Evolutionary conservation across 2,888 invertebrate genomes (phyloP), one percentile per base, ranked within the genome.

Genomic region (Phytoseiulus persimilis): DNA sequence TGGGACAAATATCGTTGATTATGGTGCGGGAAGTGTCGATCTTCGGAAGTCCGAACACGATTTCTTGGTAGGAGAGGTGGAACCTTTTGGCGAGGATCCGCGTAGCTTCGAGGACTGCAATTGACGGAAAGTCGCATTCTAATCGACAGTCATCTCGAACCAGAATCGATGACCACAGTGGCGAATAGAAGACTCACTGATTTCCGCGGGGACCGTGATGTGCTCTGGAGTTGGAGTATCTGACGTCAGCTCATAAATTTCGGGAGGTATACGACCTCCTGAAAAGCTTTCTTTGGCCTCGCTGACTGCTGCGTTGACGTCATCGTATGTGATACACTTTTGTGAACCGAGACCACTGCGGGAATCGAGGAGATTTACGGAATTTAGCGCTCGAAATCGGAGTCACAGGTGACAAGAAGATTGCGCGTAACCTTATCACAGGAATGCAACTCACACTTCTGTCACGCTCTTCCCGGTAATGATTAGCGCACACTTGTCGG

Each of bases 21-120:
- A 92, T 92, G 0, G 93, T 93, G 90, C 92, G 91, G 65, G 92
- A 91, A 14, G 93, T 93, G 91, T 93, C 93, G 90, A 93, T 91
- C 32, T 92, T 91, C 0, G 93, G 93, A 14, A 93, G 91, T 32
- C 92, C 92, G 89, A 92, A 91, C 83, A 92, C 92, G n/a, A 93
- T 92, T 89, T 92, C 92, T 45, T 92, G 92, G 33, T 92, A 91
- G 45, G 92, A 92, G 90, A 93, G 91, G 32, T 91, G 91, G 91
- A 91, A 91, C 91, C 91, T 90, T 87, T 90, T 90, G 6, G 91
- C 91, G 14, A 91, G 89, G 32, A 91, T 91, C 31, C 90, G 89
- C 3, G 91, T 91, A 14, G 91, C 91, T 90, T 91, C 90, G 31
- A 90, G 31, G 6, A 91, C 87, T 87, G 33, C 5, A 33, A 28